These are phyloP conservation scores for Beroe ovata DNA, from an alignment of 37 sponge, comb jelly and placozoan species.

Conservation along the genomic window DNA sequence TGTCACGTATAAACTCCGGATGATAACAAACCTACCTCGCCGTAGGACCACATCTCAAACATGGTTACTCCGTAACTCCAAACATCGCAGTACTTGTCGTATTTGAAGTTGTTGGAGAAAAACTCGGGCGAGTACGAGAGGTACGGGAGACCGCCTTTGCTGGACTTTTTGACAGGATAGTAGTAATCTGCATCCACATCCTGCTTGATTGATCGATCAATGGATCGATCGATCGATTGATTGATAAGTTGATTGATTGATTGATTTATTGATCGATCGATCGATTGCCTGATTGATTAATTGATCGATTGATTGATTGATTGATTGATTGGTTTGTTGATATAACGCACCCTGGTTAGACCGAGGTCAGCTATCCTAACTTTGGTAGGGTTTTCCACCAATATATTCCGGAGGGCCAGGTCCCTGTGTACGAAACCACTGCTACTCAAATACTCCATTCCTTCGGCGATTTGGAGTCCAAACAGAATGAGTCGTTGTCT, in stretches of 20 bases:
- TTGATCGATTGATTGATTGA: too few relatives aligned
- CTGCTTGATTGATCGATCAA: neutral
- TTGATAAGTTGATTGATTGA: too few relatives aligned
- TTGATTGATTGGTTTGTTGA: too few relatives aligned
- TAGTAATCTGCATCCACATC: conserved; percentile 40
- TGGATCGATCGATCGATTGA: too few relatives aligned
- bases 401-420: conserved; percentile 29
- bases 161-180: conserved; percentile 37
- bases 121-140: conserved; percentile 47
- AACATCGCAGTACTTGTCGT: conserved; percentile 62
- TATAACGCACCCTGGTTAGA: conserved; percentile 23
- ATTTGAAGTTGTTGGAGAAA: conserved; percentile 1
- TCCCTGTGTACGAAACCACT: conserved; percentile 65
- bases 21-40: conserved; percentile 35
- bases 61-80: conserved; percentile 67
- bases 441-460: conserved; percentile 62
- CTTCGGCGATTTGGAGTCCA: conserved; percentile 63
- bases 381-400: neutral
- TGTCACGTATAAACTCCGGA: too few relatives aligned
- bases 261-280: too few relatives aligned
- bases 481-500: conserved; percentile 37
- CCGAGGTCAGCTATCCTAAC: conserved; percentile 61
- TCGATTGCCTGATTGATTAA: too few relatives aligned
- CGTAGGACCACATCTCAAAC: conserved; percentile 51
- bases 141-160: conserved; percentile 29